A percentile compares a stretch with the other conserved stretches of the same genome.
Evolutionary conservation across 2,888 invertebrate species (phyloP).

Genomic region (Thalpophila matura): DNA sequence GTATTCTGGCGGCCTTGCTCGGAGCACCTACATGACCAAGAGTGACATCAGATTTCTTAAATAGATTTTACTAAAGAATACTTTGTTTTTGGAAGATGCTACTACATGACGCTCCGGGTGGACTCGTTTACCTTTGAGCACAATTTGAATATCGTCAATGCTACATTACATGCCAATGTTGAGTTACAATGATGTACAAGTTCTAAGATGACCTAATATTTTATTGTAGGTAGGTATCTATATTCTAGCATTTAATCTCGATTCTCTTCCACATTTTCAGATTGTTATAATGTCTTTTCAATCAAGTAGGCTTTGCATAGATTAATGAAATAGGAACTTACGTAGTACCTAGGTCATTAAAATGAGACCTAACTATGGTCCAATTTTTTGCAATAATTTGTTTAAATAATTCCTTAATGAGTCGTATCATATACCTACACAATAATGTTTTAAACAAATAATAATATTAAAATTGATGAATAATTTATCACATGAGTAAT

Average conservation of each 20-base stretch:
- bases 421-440: neutral
- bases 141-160: conserved; percentile 49
- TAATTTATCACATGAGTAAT: conserved; percentile 27
- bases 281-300: neutral
- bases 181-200: neutral
- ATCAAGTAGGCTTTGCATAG: neutral
- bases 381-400: neutral
- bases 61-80: conserved; percentile 81
- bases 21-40: conserved; percentile 77
- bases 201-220: conserved; percentile 23
- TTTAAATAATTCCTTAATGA: conserved; percentile 16
- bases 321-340: no score
- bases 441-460: neutral
- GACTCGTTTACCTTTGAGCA: conserved; percentile 59
- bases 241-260: no score
- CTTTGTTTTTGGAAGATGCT: conserved; percentile 68
- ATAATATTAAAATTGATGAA: conserved; percentile 24
- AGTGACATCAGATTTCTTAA: conserved; percentile 88
- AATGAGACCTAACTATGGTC: neutral
- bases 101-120: conserved; percentile 31
- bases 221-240: no score
- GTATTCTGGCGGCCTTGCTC: conserved; percentile 78
- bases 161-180: neutral
- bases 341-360: no score
- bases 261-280: no score